phyloP scores from a whole-genome alignment of 1,140 invertebrate genomes.

The Formica selysi region DNA sequence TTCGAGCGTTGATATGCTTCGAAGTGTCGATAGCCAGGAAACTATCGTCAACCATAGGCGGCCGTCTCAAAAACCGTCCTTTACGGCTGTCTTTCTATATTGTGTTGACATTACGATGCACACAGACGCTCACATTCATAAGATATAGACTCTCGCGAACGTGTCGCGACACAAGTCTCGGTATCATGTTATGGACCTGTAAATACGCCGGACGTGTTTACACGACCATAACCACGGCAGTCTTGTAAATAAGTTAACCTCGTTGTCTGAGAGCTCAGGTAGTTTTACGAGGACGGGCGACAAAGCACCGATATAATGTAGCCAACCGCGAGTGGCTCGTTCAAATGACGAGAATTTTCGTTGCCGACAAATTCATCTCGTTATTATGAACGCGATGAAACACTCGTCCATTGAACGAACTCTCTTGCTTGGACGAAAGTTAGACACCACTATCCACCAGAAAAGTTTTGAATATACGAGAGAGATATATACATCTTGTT shows the following conservation, averaged over 20 bases:
- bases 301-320: conserved; percentile 72
- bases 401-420: background rate
- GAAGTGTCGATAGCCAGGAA: conserved; percentile 52
- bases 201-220: conserved; percentile 77
- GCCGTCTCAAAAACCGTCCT: conserved; percentile 52
- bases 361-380: conserved; percentile 19
- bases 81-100: conserved; percentile 60
- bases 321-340: background rate
- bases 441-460: background rate
- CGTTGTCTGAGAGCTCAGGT: conserved; percentile 58
- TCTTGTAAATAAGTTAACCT: conserved; percentile 78
- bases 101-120: conserved; percentile 56
- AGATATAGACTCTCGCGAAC: conserved; percentile 49
- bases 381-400: conserved; percentile 5
- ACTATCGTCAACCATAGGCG: conserved; percentile 4
- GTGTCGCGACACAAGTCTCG: conserved; percentile 66
- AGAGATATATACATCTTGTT: background rate
- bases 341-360: conserved; percentile 45
- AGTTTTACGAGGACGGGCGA: conserved; percentile 74
- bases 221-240: conserved; percentile 74
- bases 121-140: conserved; percentile 50
- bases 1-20: conserved; percentile 7
- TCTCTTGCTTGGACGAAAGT: background rate
- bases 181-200: conserved; percentile 75
- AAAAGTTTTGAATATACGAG: background rate